These are phyloP conservation scores for Brachionus asplanchnoidis DNA, from an alignment of 1,140 invertebrate species.

Conservation along the genomic window DNA sequence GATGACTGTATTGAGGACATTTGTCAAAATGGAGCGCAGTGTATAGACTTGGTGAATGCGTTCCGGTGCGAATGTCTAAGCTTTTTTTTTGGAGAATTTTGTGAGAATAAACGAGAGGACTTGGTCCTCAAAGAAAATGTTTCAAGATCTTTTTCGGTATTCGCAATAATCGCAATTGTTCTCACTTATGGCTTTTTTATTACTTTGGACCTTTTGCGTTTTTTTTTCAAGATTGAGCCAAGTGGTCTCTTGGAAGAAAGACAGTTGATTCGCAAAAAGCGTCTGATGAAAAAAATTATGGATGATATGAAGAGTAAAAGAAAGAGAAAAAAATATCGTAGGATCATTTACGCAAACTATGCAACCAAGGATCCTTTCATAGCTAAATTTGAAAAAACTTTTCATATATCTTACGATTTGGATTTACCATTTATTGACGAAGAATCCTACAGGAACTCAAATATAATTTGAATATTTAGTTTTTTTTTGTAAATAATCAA, in stretches of 20 bases:
- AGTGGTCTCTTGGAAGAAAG: constrained; percentile 22
- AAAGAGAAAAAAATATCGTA: constrained; percentile 29
- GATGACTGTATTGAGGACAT: constrained; percentile 5
- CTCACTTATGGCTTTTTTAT: constrained; percentile 35
- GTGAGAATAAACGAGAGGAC: neutral
- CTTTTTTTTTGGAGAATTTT: constrained; percentile 25
- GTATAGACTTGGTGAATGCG: neutral
- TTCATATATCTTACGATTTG: constrained; percentile 29
- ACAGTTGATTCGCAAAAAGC: neutral
- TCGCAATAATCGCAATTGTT: constrained; percentile 10
- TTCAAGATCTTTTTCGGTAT: constrained; percentile 33
- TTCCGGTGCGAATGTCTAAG: constrained; percentile 13
- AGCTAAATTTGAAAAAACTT: constrained; percentile 20
- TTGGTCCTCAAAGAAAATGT: constrained; percentile 1
- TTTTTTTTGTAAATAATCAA: neutral
- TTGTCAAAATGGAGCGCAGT: constrained; percentile 16
- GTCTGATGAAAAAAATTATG: constrained; percentile 30
- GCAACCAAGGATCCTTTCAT: constrained; percentile 25
- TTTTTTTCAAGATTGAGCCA: constrained; percentile 35
- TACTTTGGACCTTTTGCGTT: neutral
- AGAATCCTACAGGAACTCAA: neutral
- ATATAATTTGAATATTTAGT: neutral
- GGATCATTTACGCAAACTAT: constrained; percentile 4
- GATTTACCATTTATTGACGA: constrained; percentile 37
- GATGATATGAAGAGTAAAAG: constrained; percentile 29